These are phyloP conservation scores for Metopia argyrocephala DNA, from an alignment of 2,888 invertebrate genomes.

Conservation along the genomic window DNA sequence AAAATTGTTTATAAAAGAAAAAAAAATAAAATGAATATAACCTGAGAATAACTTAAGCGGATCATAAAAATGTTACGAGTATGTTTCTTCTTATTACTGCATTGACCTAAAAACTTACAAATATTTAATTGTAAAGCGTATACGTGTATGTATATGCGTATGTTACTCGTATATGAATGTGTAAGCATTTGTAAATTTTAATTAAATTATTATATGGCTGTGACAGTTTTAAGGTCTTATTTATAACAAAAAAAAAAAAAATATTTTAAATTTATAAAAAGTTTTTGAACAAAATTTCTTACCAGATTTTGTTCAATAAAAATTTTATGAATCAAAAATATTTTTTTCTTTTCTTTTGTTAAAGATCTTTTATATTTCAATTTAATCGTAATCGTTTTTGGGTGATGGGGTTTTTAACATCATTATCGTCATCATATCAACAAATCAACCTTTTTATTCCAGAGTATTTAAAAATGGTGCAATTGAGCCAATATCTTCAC, in stretches of 20 bases:
- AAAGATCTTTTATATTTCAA: not conserved
- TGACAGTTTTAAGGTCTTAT: too few relatives aligned
- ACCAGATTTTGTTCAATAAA: too few relatives aligned
- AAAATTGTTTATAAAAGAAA: not conserved
- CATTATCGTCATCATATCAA: conserved; percentile 51
- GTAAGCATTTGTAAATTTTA: not conserved
- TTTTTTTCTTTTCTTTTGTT: not conserved
- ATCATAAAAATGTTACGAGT: conserved; percentile 19
- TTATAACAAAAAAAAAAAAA: too few relatives aligned
- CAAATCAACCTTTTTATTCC: conserved; percentile 75
- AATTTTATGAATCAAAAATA: too few relatives aligned
- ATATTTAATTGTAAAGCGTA: not conserved
- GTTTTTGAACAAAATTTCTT: too few relatives aligned
- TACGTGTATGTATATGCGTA: not conserved
- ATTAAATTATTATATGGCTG: conserved; percentile 10
- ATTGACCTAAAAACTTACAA: conserved; percentile 38
- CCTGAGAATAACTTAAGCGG: not conserved
- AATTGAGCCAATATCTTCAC: conserved; percentile 89
- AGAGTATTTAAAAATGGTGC: conserved; percentile 86
- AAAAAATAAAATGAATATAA: not conserved
- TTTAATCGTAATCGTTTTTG: conserved; percentile 18
- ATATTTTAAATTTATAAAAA: too few relatives aligned
- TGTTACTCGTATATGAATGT: too few relatives aligned
- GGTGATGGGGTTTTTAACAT: conserved; percentile 28
- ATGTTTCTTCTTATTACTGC: conserved; percentile 57